Evolutionary conservation across 2,888 invertebrate genomes (phyloP).

Genomic region (Amphiduros pacificus): DNA sequence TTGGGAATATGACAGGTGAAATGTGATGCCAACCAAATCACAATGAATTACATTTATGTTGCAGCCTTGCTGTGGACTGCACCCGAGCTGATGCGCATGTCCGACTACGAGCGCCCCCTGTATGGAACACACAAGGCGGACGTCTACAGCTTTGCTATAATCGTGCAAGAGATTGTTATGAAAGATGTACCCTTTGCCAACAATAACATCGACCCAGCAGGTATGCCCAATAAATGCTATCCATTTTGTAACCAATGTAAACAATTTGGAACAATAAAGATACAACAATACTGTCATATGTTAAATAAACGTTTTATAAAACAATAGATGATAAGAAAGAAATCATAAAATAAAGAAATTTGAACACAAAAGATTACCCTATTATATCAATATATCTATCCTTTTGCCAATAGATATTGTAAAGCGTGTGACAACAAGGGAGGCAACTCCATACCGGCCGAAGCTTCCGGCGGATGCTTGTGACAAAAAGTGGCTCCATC

Average conservation of each 20-base stretch:
- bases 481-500: constrained; percentile 11
- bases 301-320: too few relatives aligned
- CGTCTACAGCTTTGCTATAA: background rate
- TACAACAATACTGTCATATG: too few relatives aligned
- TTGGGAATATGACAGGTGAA: too few relatives aligned
- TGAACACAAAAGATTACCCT: too few relatives aligned
- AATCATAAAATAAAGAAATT: too few relatives aligned
- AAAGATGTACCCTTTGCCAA: background rate
- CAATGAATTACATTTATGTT: background rate
- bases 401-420: constrained; percentile 1
- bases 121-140: background rate
- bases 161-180: background rate
- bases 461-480: constrained; percentile 4
- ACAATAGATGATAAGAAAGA: too few relatives aligned
- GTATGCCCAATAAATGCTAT: too few relatives aligned
- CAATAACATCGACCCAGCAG: background rate
- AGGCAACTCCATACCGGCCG: constrained; percentile 13
- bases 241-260: too few relatives aligned
- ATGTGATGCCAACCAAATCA: too few relatives aligned
- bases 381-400: too few relatives aligned
- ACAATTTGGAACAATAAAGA: too few relatives aligned
- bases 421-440: background rate
- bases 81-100: background rate
- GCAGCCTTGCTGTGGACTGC: constrained; percentile 1
- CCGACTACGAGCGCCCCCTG: background rate